These are phyloP conservation scores for Acipenser ruthenus DNA, from an alignment of 2,797 vertebrate genomes.

Conservation along the genomic window DNA sequence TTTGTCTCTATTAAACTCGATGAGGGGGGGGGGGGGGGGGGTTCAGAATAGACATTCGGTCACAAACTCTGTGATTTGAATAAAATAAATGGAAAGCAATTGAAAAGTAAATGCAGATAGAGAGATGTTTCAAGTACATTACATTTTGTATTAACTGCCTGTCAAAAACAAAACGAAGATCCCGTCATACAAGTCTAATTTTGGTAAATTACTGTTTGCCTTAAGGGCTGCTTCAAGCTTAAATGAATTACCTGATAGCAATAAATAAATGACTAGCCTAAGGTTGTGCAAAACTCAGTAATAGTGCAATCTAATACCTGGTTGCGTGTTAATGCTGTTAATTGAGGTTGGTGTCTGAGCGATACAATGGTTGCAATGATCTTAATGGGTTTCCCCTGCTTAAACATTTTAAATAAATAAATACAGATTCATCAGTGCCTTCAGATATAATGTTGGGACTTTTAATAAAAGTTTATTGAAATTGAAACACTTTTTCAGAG, in stretches of 20 bases:
- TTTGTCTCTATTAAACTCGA: no score
- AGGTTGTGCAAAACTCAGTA: constrained; percentile 30
- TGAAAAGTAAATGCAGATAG: no score
- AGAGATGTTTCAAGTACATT: no score
- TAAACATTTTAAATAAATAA: constrained; percentile 45
- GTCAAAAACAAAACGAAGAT: background rate
- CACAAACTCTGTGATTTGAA: no score
- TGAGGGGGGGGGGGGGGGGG: no score
- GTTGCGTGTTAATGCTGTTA: constrained; percentile 48
- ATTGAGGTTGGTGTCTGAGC: constrained; percentile 42
- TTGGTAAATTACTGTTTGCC: constrained; percentile 64
- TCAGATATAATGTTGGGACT: no score
- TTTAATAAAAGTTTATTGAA: no score
- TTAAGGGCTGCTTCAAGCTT: constrained; percentile 52
- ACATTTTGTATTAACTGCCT: no score
- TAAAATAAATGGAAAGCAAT: no score
- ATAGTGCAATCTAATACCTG: constrained; percentile 38
- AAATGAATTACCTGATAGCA: constrained; percentile 46
- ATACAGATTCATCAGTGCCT: background rate
- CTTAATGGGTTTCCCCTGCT: constrained; percentile 35
- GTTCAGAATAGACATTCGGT: no score
- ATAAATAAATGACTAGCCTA: constrained; percentile 22
- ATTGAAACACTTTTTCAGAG: no score
- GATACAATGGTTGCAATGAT: constrained; percentile 42
- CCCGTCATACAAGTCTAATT: constrained; percentile 49